Conservation (phyloP, 2,797 vertebrate species). For the Etheostoma perlongum region DNA sequence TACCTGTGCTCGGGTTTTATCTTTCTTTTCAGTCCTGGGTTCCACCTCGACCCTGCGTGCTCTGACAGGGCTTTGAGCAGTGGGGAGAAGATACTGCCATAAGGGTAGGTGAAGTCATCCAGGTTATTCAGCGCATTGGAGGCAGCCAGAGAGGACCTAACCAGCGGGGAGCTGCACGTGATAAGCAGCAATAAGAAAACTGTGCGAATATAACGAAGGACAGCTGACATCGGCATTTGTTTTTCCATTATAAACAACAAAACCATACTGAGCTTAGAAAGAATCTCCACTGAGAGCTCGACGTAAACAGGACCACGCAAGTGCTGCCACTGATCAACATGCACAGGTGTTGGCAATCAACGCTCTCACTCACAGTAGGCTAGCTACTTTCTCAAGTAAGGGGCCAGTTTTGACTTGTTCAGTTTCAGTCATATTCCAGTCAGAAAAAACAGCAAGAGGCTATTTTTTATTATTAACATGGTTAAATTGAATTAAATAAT, state of each 20-base stretch:
- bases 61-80: conserved; percentile 88
- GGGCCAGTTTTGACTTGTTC: not conserved
- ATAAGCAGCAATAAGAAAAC: conserved; percentile 63
- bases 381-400: conserved; percentile 11
- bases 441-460: not conserved
- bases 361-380: conserved; percentile 13
- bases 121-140: conserved; percentile 42
- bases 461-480: not conserved
- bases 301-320: conserved; percentile 59
- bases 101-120: conserved; percentile 54
- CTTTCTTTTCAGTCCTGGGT: conserved; percentile 56
- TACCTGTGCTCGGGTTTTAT: conserved; percentile 88
- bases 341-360: conserved; percentile 84
- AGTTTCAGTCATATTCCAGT: not conserved
- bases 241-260: conserved; percentile 71
- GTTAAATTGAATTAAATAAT: not conserved
- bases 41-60: conserved; percentile 78
- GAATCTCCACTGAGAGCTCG: conserved; percentile 46
- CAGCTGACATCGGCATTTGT: conserved; percentile 51
- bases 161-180: conserved; percentile 32
- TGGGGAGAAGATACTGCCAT: conserved; percentile 84
- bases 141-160: conserved; percentile 21
- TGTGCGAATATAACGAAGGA: conserved; percentile 43
- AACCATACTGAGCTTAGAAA: conserved; percentile 36
- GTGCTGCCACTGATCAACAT: conserved; percentile 60